Evolutionary conservation across 2,797 vertebrate species (phyloP), one percentile per base, ranked within the genome.

Genomic region (Holocentrus rufus): DNA sequence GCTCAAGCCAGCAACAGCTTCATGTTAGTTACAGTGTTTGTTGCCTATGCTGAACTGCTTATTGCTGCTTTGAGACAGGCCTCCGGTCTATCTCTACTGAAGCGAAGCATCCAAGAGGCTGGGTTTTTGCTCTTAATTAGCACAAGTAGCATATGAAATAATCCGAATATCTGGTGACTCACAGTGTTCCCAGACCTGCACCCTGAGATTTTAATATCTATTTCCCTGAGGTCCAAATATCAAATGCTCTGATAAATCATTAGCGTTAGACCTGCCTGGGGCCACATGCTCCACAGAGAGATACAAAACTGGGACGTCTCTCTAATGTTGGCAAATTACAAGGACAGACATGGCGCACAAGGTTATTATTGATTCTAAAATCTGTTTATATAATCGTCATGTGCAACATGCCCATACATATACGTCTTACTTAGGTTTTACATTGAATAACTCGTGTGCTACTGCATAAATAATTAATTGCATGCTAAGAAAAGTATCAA

Each of bases 191-290:
- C 77, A 60, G 50, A 82, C 76, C 67, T 64, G 76, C 81, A 87
- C 72, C 82, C 89, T 88, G 88, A 88, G 85, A 81, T 84, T 17
- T 66, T 69, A 86, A 80, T 72, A 42, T 61, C 27, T 65, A 14
- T 70, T 59, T 83, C 58, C 89, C 85, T 81, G 83, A 89, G 82
- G 73, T 84, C 70, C 47, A 79, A 77, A 46, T 61, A 63, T 72
- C 58, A 72, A 50, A 69, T 74, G 62, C 57, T 63, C 69, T 20
- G 34, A 77, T 59, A 54, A 25, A 59, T 57, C 61, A 76, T 64
- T 4, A 61, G 55, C 61, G 75, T 64, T 4, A 61, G 55, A 66
- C n/a, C 76, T 22, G 65, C 44, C 75, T 1, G 55, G 14, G 77
- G 69, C 65, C 74, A 44, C 76, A 74, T 65, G 58, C 66, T 59